Percentiles rank a stretch among this genome's conserved stretches.
Evolutionary conservation across 2,113 vertebrate genomes (phyloP).

Genomic region (Sphaerodactylus townsendi): DNA sequence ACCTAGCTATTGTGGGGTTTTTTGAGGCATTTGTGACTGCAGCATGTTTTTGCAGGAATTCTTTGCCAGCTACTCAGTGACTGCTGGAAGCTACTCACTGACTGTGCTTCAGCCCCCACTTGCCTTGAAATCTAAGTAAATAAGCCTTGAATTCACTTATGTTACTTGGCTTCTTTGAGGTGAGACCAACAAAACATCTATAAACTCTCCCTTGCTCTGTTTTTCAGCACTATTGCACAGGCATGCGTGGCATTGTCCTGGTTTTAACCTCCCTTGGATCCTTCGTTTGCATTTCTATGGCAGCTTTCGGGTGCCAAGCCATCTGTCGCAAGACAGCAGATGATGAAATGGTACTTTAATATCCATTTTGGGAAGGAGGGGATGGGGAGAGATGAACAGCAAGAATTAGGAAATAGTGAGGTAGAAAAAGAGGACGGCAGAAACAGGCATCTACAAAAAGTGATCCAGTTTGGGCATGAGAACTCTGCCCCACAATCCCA

Average conservation of each 20-base stretch:
- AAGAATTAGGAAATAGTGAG: not conserved
- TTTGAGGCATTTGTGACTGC: not conserved
- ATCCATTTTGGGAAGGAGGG: not conserved
- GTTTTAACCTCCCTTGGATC: not conserved
- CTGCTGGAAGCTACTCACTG: too few species aligned
- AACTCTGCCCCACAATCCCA: not conserved
- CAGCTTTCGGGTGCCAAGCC: conserved; percentile 6
- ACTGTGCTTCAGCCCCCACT: not conserved
- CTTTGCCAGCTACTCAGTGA: not conserved
- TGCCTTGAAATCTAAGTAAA: not conserved
- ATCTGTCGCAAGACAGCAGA: not conserved
- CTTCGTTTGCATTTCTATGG: conserved; percentile 5
- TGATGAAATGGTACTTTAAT: not conserved
- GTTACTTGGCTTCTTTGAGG: not conserved
- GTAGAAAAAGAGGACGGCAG: not conserved
- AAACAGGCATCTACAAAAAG: not conserved
- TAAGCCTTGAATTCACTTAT: not conserved
- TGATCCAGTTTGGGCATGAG: not conserved
- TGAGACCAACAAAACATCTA: not conserved
- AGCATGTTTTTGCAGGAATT: not conserved
- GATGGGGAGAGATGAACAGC: not conserved
- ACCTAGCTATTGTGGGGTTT: not conserved
- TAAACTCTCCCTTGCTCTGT: not conserved
- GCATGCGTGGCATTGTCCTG: not conserved
- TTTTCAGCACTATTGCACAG: conserved; percentile 3